Percentiles rank a stretch among this genome's conserved stretches.
phyloP scores from a whole-genome alignment of 2,797 vertebrate genomes.

The Cynopterus sphinx region DNA sequence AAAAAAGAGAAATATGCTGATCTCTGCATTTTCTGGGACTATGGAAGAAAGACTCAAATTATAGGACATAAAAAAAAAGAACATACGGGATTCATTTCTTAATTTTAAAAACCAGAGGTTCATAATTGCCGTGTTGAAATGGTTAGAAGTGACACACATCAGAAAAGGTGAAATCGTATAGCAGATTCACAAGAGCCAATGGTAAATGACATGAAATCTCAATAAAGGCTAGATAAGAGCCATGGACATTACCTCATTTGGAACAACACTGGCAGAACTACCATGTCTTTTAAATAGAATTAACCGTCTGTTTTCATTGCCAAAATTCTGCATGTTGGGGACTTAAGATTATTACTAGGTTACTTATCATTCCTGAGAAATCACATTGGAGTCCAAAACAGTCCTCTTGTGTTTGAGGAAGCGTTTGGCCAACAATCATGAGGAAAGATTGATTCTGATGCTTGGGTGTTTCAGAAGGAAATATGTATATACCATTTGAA shows the following conservation, averaged over 20 bases:
- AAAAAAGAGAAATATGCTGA: conserved; percentile 71
- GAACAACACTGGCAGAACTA: conserved; percentile 49
- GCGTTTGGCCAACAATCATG: background rate
- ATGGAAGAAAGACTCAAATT: conserved; percentile 50
- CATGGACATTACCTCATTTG: conserved; percentile 64
- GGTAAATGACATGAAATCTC: conserved; percentile 57
- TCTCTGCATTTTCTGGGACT: conserved; percentile 36
- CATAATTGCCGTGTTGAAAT: conserved; percentile 16
- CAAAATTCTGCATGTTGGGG: conserved; percentile 49
- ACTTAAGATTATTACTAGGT: conserved; percentile 59
- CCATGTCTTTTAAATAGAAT: conserved; percentile 59
- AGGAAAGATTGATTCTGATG: conserved; percentile 52
- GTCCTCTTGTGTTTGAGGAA: conserved; percentile 16
- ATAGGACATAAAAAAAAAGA: conserved; percentile 49
- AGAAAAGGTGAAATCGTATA: conserved; percentile 63
- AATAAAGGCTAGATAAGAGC: conserved; percentile 46
- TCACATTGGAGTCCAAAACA: conserved; percentile 13
- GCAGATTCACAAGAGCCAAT: background rate
- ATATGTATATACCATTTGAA: background rate
- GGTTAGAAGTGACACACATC: background rate
- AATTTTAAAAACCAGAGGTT: conserved; percentile 66
- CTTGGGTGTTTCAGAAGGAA: conserved; percentile 22
- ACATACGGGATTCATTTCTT: conserved; percentile 62
- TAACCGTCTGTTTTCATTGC: conserved; percentile 69
- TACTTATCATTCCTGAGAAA: conserved; percentile 46